Conservation (phyloP, 2,888 invertebrate species). For the Beris morrisii region DNA sequence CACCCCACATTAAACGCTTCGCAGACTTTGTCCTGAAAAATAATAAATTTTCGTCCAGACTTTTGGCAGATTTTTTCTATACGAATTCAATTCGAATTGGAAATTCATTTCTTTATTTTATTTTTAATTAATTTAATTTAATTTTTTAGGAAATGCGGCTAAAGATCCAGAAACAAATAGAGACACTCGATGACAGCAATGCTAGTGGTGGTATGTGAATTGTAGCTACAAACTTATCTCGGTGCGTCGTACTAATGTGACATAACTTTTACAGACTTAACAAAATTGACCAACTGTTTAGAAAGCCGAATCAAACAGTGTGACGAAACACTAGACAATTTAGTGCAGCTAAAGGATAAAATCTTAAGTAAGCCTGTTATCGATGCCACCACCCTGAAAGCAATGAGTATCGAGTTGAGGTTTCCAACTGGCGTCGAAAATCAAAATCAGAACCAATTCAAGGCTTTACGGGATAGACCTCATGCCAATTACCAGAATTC, state of each 20-base stretch:
- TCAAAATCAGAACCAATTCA: no score
- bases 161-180: conserved; percentile 5
- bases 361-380: conserved; percentile 2
- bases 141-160: conserved; percentile 6
- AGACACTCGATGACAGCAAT: conserved; percentile 2
- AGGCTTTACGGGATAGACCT: no score
- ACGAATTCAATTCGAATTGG: no score
- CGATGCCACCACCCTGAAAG: background rate
- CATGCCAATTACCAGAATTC: no score
- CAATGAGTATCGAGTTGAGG: background rate
- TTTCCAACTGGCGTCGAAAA: background rate
- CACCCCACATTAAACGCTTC: no score
- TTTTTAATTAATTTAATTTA: no score
- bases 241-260: background rate
- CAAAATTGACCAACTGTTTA: background rate
- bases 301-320: conserved; percentile 11
- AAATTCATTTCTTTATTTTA: no score
- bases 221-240: background rate
- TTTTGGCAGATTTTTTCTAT: no score
- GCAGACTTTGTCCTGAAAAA: no score
- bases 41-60: no score
- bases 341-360: background rate
- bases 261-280: background rate
- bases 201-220: conserved; percentile 8
- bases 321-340: conserved; percentile 5